These are phyloP conservation scores for Heliconius aoede DNA, from an alignment of 2,888 invertebrate species.

Conservation along the genomic window DNA sequence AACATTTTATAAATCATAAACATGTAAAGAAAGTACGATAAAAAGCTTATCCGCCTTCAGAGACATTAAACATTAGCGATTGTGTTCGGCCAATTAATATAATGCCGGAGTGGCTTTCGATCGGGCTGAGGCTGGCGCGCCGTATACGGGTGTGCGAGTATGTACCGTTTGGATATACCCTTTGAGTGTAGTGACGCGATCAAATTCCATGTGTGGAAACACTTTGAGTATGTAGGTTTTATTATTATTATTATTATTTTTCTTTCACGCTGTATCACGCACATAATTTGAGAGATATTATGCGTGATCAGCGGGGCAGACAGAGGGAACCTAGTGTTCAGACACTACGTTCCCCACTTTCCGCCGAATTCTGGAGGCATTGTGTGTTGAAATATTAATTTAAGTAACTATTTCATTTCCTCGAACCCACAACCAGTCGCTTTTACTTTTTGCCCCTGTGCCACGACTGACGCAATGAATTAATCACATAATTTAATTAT, in stretches of 20 bases:
- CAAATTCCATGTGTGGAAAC: not conserved
- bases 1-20: not conserved
- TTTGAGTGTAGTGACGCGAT: conserved; percentile 39
- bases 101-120: conserved; percentile 43
- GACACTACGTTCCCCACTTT: not conserved
- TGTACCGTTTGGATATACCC: conserved; percentile 44
- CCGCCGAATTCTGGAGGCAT: too few species aligned
- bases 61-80: conserved; percentile 32
- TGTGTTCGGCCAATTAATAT: conserved; percentile 46
- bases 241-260: too few species aligned
- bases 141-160: conserved; percentile 31
- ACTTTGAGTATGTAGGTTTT: too few species aligned
- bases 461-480: too few species aligned
- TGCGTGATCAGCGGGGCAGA: too few species aligned
- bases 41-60: not conserved
- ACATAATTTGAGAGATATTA: too few species aligned
- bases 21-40: not conserved
- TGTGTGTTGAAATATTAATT: too few species aligned
- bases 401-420: too few species aligned
- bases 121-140: conserved; percentile 43
- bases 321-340: not conserved
- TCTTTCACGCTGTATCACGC: not conserved
- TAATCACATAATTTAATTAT: not conserved
- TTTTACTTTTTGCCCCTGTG: too few species aligned
- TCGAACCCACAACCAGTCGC: too few species aligned